Evolutionary conservation across 1,140 invertebrate genomes (phyloP), one percentile per base, ranked within the genome.

Genomic region (Polypedilum vanderplanki): DNA sequence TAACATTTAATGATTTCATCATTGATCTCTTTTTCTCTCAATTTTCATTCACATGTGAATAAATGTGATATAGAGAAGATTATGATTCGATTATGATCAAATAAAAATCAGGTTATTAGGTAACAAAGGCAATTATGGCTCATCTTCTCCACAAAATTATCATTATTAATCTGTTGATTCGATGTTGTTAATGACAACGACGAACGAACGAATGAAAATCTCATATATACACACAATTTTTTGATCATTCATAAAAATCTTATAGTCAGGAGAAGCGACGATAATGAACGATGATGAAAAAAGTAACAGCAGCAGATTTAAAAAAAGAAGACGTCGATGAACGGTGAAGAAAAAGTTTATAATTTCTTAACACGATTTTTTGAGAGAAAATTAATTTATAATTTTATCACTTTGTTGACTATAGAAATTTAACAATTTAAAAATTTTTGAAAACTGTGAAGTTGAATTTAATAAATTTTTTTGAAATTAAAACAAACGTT

Each of bases 41-140:
- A n/a, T 70, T 22, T 70, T 4, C 65, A 18, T 70, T 67, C 64
- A 70, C 65, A 70, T 70, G 17, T 22, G n/a, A n/a, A 70, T 9
- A 70, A 18, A 70, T 20, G n/a, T n/a, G 46, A 57, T 57, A 57
- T 57, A 57, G 46, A 12, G 3, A 57, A 57, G 46, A 57, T 57
- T 57, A 57, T 57, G 46, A 57, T 57, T 57, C 46, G 46, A 70
- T 70, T 70, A 70, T 70, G 15, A 22, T 20, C 17, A 70, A 70
- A 70, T 22, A 70, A 70, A 70, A 70, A 70, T 18, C 65, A 70
- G 65, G 65, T 70, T 70, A 70, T 70, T 70, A 70, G 65, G 65
- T 70, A 70, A 70, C 65, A 70, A 70, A 70, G 17, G 65, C 20
- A 70, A 70, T 70, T 70, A 70, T 70, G 7, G 65, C 65, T 70